Evolutionary conservation across 2,797 vertebrate genomes (phyloP).

Genomic region (Notolabrus celidotus): DNA sequence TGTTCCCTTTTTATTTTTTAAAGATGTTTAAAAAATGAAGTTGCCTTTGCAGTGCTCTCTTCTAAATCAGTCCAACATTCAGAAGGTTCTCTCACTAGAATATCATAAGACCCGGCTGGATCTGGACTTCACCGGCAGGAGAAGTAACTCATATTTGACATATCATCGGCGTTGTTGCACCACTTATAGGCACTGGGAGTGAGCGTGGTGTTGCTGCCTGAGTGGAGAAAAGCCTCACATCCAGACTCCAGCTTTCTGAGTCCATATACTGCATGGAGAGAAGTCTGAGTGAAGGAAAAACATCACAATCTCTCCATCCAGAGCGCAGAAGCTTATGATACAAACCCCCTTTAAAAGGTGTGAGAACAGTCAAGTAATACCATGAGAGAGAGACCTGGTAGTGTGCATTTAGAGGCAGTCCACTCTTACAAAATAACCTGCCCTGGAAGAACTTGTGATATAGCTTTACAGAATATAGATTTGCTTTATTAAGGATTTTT

Average conservation of each 20-base stretch:
- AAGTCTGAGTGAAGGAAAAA: slow-evolving; percentile 27
- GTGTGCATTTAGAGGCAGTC: slow-evolving; percentile 64
- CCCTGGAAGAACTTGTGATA: slow-evolving; percentile 59
- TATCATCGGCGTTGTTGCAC: slow-evolving; percentile 32
- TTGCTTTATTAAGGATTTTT: slow-evolving; percentile 53
- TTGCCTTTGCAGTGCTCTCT: slow-evolving; percentile 38
- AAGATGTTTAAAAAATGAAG: slow-evolving; percentile 46
- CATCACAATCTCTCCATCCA: slow-evolving; percentile 33
- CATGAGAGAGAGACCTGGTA: slow-evolving; percentile 65
- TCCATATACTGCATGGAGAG: neutral
- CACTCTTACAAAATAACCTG: slow-evolving; percentile 50
- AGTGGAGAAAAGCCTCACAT: slow-evolving; percentile 40
- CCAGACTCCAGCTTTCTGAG: slow-evolving; percentile 24
- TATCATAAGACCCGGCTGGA: slow-evolving; percentile 18
- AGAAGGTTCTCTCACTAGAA: slow-evolving; percentile 35
- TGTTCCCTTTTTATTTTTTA: slow-evolving; percentile 75
- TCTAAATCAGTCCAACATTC: no score
- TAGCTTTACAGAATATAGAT: slow-evolving; percentile 61
- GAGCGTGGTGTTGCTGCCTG: slow-evolving; percentile 37
- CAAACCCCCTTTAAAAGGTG: slow-evolving; percentile 61
- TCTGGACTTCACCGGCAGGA: slow-evolving; percentile 51
- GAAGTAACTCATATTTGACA: neutral
- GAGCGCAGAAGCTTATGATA: slow-evolving; percentile 59
- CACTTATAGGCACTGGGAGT: slow-evolving; percentile 31
- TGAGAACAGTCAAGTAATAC: slow-evolving; percentile 67